Conservation (phyloP, 2,797 vertebrate species). For the Sebastes wilsoni region DNA sequence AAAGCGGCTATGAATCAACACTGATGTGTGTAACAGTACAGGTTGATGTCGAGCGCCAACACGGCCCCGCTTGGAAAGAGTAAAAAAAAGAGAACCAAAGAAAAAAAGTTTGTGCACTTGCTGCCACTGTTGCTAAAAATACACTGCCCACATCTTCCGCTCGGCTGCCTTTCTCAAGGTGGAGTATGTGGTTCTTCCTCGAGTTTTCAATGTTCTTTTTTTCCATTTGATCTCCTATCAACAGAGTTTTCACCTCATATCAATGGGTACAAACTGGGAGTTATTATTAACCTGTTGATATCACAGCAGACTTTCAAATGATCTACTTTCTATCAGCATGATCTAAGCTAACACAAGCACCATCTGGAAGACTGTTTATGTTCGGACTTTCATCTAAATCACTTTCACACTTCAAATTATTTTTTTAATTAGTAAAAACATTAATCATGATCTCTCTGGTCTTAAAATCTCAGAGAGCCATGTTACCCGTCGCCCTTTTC, state of each 20-base stretch:
- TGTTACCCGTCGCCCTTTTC: not conserved
- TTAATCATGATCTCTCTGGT: not conserved
- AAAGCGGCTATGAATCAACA: conserved; percentile 71
- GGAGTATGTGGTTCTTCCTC: conserved; percentile 63
- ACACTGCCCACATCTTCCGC: conserved; percentile 74
- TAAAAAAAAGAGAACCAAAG: not conserved
- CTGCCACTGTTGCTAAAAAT: conserved; percentile 80
- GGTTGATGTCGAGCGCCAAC: conserved; percentile 73
- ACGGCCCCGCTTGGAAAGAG: conserved; percentile 54
- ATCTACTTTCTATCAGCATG: not conserved
- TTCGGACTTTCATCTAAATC: not conserved
- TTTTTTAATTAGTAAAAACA: not conserved
- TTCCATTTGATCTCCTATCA: conserved; percentile 55
- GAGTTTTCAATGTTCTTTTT: conserved; percentile 38
- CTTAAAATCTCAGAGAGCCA: not conserved
- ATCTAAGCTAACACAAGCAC: not conserved
- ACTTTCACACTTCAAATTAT: not conserved
- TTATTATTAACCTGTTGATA: conserved; percentile 51
- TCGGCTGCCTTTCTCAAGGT: conserved; percentile 53
- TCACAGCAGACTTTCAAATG: not conserved
- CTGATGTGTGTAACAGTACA: conserved; percentile 70
- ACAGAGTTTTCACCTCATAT: conserved; percentile 4
- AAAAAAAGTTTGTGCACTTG: conserved; percentile 71
- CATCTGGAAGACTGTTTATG: not conserved
- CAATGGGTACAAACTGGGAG: not conserved